These are phyloP conservation scores for Sminthurinus aureus DNA, from an alignment of 2,888 invertebrate genomes.

Conservation along the genomic window DNA sequence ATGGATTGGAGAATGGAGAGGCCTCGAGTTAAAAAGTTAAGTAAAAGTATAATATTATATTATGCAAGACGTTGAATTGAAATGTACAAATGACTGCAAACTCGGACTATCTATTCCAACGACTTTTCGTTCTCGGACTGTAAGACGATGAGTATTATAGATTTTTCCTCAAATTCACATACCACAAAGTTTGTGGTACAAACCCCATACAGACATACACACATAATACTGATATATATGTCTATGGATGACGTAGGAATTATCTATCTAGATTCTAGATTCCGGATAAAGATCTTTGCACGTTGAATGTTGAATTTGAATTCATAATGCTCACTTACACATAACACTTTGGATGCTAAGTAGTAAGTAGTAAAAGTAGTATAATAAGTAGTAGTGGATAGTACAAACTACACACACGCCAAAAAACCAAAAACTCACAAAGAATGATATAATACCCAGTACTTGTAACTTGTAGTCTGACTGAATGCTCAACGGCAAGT, in stretches of 20 bases:
- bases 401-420: background rate
- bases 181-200: no score
- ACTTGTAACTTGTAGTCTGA: no score
- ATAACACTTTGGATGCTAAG: background rate
- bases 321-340: background rate
- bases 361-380: background rate
- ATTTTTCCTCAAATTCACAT: background rate
- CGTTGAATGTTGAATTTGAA: conserved; percentile 11
- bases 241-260: background rate
- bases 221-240: background rate
- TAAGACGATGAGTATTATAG: background rate
- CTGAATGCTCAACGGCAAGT: no score
- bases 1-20: background rate
- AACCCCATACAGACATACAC: background rate
- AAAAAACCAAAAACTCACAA: background rate
- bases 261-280: no score
- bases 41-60: no score
- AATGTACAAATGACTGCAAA: background rate
- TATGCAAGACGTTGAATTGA: background rate
- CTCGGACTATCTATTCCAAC: background rate
- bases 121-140: background rate
- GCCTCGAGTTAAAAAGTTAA: background rate
- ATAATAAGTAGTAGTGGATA: no score
- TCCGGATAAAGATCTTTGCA: conserved; percentile 35
- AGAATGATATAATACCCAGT: no score